Conservation (phyloP, 2,888 invertebrate genomes). For the Orthosia gracilis region DNA sequence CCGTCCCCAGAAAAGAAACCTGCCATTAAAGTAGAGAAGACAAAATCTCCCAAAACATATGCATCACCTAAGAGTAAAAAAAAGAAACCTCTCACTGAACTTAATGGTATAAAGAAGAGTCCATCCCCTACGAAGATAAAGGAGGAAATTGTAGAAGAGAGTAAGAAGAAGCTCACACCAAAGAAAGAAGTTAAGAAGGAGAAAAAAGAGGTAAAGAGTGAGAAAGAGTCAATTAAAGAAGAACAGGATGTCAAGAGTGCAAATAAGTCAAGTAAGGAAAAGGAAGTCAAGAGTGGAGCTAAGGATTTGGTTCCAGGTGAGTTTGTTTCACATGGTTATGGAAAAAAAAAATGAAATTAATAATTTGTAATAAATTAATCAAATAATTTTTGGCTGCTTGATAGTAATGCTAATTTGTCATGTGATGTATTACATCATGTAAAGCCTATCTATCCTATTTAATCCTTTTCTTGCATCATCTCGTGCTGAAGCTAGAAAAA, state of each 20-base stretch:
- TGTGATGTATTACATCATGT: not conserved
- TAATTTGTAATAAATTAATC: not conserved
- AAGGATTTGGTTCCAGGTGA: slow-evolving; percentile 27
- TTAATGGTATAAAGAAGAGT: slow-evolving; percentile 28
- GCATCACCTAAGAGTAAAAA: slow-evolving; percentile 79
- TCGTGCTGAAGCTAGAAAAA: not conserved
- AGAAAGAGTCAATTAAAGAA: slow-evolving; percentile 21
- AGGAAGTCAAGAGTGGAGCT: slow-evolving; percentile 37
- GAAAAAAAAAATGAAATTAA: too few species aligned
- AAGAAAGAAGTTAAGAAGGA: slow-evolving; percentile 52
- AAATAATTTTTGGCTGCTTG: not conserved
- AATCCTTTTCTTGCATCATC: not conserved
- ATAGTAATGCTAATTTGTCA: not conserved
- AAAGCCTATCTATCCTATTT: too few species aligned
- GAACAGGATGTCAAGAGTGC: slow-evolving; percentile 60
- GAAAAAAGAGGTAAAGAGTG: slow-evolving; percentile 58
- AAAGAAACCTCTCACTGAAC: slow-evolving; percentile 44
- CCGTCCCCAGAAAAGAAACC: slow-evolving; percentile 43
- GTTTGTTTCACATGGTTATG: not conserved
- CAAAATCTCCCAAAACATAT: slow-evolving; percentile 76
- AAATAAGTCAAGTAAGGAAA: slow-evolving; percentile 27
- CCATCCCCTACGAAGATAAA: slow-evolving; percentile 41
- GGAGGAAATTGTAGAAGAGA: slow-evolving; percentile 27
- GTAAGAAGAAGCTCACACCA: slow-evolving; percentile 20
- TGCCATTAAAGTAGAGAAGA: slow-evolving; percentile 72